A percentile compares a stretch with the other conserved stretches of the same genome.
Conservation (phyloP, 2,113 vertebrate genomes). For the Rhinoptilus africanus region DNA sequence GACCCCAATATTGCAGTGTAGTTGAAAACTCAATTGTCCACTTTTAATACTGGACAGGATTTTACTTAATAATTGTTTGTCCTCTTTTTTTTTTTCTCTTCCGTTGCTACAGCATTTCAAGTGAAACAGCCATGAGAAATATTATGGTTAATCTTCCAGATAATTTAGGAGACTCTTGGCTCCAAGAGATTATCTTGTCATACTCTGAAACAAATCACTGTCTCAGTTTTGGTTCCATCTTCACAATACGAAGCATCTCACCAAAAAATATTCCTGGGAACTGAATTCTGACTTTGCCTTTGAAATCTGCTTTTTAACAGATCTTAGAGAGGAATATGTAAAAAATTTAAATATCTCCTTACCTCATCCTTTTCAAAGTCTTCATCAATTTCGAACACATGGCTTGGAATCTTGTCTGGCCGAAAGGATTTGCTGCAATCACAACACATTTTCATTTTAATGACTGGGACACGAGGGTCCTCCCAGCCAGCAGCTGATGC, state of each 20-base stretch:
- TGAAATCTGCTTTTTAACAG: neutral
- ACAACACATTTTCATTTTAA: conserved; percentile 36
- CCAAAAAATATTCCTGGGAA: neutral
- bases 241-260: neutral
- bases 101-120: neutral
- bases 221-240: neutral
- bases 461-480: neutral
- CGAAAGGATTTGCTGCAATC: conserved; percentile 90
- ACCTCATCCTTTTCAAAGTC: conserved; percentile 92
- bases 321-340: neutral
- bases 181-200: neutral
- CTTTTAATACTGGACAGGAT: neutral
- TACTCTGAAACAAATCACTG: neutral
- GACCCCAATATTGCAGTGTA: neutral
- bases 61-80: neutral
- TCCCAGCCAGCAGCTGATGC: neutral
- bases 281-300: neutral
- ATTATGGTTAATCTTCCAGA: neutral
- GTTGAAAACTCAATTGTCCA: neutral
- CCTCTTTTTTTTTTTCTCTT: neutral
- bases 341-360: neutral
- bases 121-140: neutral
- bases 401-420: conserved; percentile 91
- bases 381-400: conserved; percentile 94
- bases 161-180: neutral